phyloP scores from a whole-genome alignment of 2,113 vertebrate genomes.

The Phodopus roborovskii region DNA sequence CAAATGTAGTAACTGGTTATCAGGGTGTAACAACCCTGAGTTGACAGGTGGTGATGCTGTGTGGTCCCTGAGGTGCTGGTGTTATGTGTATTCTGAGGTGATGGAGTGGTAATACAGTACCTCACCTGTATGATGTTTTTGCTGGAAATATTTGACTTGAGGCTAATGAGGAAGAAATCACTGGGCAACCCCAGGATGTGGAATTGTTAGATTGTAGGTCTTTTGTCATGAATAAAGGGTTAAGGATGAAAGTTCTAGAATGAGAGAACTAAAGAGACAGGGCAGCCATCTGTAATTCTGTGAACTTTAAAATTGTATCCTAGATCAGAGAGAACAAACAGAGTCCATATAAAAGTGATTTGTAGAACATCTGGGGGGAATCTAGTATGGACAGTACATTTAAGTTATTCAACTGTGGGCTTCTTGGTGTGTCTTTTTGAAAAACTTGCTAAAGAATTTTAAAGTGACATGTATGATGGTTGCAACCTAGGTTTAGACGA shows the following conservation, averaged over 20 bases:
- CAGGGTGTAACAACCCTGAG: not conserved
- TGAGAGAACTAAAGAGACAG: not conserved
- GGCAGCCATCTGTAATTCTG: not conserved
- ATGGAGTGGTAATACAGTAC: not conserved
- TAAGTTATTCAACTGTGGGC: not conserved
- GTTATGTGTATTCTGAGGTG: not conserved
- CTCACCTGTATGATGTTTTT: not conserved
- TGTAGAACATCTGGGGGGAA: not conserved
- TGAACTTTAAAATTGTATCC: not conserved
- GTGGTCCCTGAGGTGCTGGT: not conserved
- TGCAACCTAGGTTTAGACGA: not conserved
- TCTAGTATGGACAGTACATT: not conserved
- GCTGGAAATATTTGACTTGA: not conserved
- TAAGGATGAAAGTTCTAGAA: not conserved
- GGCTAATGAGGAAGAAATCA: not conserved
- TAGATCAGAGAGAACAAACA: not conserved
- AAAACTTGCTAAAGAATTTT: not conserved
- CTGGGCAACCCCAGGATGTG: not conserved
- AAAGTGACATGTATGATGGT: not conserved
- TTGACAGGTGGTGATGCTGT: not conserved
- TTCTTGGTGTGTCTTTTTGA: not conserved
- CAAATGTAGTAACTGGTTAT: not conserved
- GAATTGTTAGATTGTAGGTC: not conserved
- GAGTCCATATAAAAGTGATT: not conserved
- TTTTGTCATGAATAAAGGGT: not conserved